These are phyloP conservation scores for Lithophane socia DNA, from an alignment of 2,888 invertebrate genomes.

Conservation along the genomic window DNA sequence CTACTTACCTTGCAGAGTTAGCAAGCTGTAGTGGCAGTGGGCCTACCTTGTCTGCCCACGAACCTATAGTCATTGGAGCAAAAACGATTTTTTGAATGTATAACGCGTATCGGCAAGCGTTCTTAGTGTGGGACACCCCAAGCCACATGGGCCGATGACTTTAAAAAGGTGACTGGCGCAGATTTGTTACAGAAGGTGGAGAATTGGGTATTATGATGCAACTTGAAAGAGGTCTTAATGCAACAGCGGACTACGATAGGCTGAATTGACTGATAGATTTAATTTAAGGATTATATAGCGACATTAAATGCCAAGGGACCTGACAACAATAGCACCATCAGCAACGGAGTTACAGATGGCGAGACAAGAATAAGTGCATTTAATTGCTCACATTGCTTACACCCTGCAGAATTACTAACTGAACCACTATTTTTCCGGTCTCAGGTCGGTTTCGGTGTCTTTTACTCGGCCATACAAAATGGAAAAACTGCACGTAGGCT, in stretches of 20 bases:
- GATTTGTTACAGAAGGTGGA: rapidly evolving
- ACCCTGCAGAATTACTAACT: neutral
- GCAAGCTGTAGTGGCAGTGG: neutral
- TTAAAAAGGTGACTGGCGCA: neutral
- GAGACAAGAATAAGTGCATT: neutral
- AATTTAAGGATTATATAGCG: neutral
- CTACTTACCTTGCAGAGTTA: neutral
- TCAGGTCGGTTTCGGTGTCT: no score
- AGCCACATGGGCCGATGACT: neutral
- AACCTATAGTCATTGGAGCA: neutral
- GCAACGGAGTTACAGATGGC: neutral
- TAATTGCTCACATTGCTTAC: neutral
- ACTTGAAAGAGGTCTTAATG: neutral
- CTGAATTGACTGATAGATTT: neutral
- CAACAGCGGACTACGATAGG: neutral
- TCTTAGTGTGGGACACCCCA: no score
- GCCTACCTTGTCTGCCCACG: neutral
- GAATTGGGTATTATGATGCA: neutral
- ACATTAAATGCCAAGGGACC: neutral
- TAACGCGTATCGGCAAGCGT: no score
- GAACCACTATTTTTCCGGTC: neutral
- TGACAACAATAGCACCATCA: neutral
- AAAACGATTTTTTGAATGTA: neutral
- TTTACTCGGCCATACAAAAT: neutral
- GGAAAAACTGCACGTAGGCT: neutral